Evolutionary conservation across 2,888 invertebrate species (phyloP).

Genomic region (Timema cristinae): DNA sequence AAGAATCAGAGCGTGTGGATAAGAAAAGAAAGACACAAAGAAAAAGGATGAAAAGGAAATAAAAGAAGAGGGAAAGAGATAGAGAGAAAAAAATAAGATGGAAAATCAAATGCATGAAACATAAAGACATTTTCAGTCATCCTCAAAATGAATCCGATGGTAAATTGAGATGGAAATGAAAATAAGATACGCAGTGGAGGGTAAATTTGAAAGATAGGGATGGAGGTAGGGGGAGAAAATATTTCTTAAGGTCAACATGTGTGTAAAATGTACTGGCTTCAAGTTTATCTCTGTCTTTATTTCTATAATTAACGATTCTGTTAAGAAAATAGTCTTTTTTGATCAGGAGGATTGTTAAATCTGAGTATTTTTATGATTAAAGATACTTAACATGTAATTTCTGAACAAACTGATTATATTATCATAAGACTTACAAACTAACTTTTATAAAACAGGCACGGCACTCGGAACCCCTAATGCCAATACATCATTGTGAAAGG

Average conservation of each 20-base stretch:
- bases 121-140: slow-evolving; percentile 40
- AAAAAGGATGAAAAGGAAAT: not conserved
- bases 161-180: slow-evolving; percentile 50
- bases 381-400: too few species aligned
- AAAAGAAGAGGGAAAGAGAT: not conserved
- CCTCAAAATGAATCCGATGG: slow-evolving; percentile 46
- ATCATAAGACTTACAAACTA: too few species aligned
- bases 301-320: too few species aligned
- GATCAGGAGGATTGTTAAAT: too few species aligned
- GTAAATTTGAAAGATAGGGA: slow-evolving; percentile 1
- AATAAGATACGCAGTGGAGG: slow-evolving; percentile 35
- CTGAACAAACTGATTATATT: too few species aligned
- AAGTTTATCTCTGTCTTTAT: too few species aligned
- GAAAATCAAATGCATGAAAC: slow-evolving; percentile 9
- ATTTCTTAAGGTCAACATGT: not conserved
- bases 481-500: too few species aligned
- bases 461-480: too few species aligned
- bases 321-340: too few species aligned
- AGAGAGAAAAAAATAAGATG: not conserved
- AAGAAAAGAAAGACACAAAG: not conserved
- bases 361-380: too few species aligned
- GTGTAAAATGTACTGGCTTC: too few species aligned
- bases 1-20: not conserved
- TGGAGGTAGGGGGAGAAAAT: not conserved
- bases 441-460: too few species aligned